Evolutionary conservation across 2,113 vertebrate species (phyloP), one percentile per base, ranked within the genome.

Genomic region (Trichechus manatus): DNA sequence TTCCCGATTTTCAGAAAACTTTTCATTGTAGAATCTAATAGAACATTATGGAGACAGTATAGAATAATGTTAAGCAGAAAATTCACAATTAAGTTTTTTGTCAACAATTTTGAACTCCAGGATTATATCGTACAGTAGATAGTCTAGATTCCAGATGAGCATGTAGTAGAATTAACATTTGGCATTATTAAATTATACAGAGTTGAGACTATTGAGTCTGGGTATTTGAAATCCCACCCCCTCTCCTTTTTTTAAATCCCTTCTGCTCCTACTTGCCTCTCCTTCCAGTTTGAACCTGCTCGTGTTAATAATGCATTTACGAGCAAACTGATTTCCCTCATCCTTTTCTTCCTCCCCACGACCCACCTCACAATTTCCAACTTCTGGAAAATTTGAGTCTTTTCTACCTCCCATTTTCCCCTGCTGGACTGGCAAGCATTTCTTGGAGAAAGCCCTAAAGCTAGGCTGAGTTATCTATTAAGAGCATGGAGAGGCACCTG

Each of bases 1-100:
- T 91, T 81, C 61, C 82, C 20, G 88, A 39, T 63, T 61, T 74
- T 50, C 70, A 61, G 77, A 59, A 97, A 80, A 42, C 14, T 87
- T 29, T 68, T 31, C 25, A 83, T 15, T 77, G 39, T 44, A 64
- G 53, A 75, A 84, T 80, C 29, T 61, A 39, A 39, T 50, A 84
- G 31, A 86, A 17, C n/a, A 61, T n/a, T 11, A 77, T 29, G 33
- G 61, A 63, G 23, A 33, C 15, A 31, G 9, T 39, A 42, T 25
- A 94, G 36, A 56, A n/a, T 36, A 72, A 80, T 33, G 6, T 89
- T 66, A 77, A 81, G 22, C 9, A 74, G 33, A 20, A 63, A 36
- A 36, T 33, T 36, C 17, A 53, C 85, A 27, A 70, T 63, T 33
- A 70, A 72, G 1, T 91, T 50, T 44, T 61, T 27, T 33, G 11